Evolutionary conservation across 1,140 invertebrate species (phyloP), one percentile per base, ranked within the genome.

Genomic region (Pseudomyrmex cubaensis): DNA sequence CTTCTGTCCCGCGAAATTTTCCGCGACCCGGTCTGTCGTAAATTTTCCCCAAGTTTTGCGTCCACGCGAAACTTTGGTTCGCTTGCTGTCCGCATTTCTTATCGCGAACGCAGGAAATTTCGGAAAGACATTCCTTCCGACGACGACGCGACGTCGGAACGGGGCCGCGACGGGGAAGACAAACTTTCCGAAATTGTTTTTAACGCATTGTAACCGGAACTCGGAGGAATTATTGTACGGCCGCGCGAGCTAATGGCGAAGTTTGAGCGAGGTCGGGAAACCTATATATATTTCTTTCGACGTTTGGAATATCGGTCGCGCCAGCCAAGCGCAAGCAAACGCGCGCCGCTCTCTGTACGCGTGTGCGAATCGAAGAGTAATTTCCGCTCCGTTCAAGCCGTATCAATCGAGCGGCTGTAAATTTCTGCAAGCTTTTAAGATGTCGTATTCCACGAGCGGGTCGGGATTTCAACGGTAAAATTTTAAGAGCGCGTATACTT

Each of bases 371-470:
- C 76, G 76, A 80, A 80, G 66, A 72, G 76, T 80, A 80, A 80
- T 80, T 80, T 80, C 76, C 76, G 66, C 76, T 15, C 76, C 44
- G 76, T 72, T 80, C 76, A 80, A 57, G 76, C 44, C 54, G 44
- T 80, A 80, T 72, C 76, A 80, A 70, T 20, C 54, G 54, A 12
- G 20, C 57, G 59, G 76, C 67, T 80, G 76, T 80, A 80, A 80
- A 80, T 80, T 80, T 80, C 46, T 80, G 66, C 76, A 54, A 80
- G 76, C 76, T 80, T 80, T 80, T 80, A 80, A 80, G 76, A 56
- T 80, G 66, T 80, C 76, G 66, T 80, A 50, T 57, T 80, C 66
- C 54, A 80, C 54, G 20, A 54, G 64, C 15, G 20, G 20, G 20
- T 59, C 76, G 54, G 12, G 76, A 80, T 72, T 80, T 80, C 76